These are phyloP conservation scores for Rhizomys pruinosus DNA, from an alignment of 2,113 vertebrate genomes.

Conservation along the genomic window DNA sequence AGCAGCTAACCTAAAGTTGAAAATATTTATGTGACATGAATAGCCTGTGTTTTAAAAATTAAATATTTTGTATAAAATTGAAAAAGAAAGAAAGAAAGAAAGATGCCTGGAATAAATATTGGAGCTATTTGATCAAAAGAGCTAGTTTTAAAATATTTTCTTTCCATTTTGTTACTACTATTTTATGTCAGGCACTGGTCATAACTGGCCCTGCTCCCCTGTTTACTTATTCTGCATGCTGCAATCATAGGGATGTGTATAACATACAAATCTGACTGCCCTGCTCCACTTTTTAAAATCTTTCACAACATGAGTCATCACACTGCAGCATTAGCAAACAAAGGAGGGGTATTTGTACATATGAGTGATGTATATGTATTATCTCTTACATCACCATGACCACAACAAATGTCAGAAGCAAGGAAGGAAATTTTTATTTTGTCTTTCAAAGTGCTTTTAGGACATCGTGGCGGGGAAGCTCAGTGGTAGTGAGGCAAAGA, in stretches of 20 bases:
- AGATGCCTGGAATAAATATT: slow-evolving; percentile 13
- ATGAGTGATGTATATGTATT: neutral
- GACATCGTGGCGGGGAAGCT: neutral
- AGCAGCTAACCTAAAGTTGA: slow-evolving; percentile 76
- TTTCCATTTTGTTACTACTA: neutral
- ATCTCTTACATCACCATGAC: too few relatives aligned
- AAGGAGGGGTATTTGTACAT: neutral
- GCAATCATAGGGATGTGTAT: neutral
- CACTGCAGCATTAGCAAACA: neutral
- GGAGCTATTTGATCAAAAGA: slow-evolving; percentile 1
- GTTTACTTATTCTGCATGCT: neutral
- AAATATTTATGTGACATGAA: slow-evolving; percentile 78
- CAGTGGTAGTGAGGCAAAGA: neutral
- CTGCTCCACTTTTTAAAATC: neutral
- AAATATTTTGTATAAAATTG: slow-evolving; percentile 78
- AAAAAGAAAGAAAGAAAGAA: too few relatives aligned
- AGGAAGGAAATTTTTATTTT: neutral
- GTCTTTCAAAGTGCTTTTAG: neutral
- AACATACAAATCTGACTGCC: neutral
- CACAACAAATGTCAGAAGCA: too few relatives aligned
- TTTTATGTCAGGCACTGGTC: neutral
- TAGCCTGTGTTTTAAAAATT: slow-evolving; percentile 79
- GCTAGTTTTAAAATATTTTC: slow-evolving; percentile 14
- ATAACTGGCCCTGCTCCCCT: neutral
- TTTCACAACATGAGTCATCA: neutral